Base-by-base conservation (phyloP, 1,140 invertebrate species). In the Pissodes strobi region DNA sequence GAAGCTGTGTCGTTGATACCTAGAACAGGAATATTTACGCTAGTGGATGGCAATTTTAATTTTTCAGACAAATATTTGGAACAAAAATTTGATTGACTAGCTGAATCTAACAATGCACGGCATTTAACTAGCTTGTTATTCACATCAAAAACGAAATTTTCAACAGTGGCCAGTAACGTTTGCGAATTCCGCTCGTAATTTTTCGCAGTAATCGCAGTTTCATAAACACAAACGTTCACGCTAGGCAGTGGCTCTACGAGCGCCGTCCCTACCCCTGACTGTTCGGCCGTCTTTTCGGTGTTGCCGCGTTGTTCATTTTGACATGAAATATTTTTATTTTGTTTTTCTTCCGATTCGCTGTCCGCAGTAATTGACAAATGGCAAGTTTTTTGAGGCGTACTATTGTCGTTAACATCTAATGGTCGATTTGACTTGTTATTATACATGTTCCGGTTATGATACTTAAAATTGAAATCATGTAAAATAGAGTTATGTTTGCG, bases 31-130 rank as follows among this genome's bases (percentile, higher is more conserved):
- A 18, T 6, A 21, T 59, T 59, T 48, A 59, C 23, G 5, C n/a
- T 27, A 2, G 18, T 30, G 3, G 18, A 6, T 2, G 23, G 21
- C 10, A 59, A 4, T 13, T 48, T 48, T 23, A 59, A 27, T 18
- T 13, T 3, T 15, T 46, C 6, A 46, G 15, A 45, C 6, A 59
- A 6, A 6, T 18, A 2, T 48, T 30, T 15, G 3, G 39, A 18
- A 17, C 21, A 23, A 48, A 59, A 59, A n/a, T n/a, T n/a, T n/a
- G n/a, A n/a, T n/a, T n/a, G n/a, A n/a, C n/a, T n/a, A n/a, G n/a
- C n/a, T n/a, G 27, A 46, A 18, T 59, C 56, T 13, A 59, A 21
- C 18, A 59, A 45, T 2, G 56, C 56, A 8, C 43, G 8, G 25
- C 56, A 59, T 18, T 30, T 59, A 3, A 59, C 21, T 6, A n/a